Evolutionary conservation across 2,113 vertebrate species (phyloP).

Genomic region (Aix galericulata): DNA sequence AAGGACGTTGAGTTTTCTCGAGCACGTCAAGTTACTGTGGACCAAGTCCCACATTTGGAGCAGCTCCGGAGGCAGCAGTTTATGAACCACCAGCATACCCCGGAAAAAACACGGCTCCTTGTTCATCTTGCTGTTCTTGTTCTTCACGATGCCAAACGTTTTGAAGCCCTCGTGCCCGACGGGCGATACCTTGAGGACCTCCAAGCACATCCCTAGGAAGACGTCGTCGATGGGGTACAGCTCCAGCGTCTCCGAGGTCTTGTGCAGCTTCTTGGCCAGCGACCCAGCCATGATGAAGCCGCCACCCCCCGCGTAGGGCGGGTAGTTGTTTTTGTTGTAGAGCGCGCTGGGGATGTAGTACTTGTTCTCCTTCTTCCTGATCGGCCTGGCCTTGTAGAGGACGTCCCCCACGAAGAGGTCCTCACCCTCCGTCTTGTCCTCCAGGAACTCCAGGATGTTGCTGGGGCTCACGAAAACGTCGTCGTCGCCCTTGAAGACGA

Average conservation of each 20-base stretch:
- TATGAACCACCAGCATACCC: constrained; percentile 95
- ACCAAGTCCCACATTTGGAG: constrained; percentile 92
- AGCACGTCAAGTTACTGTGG: constrained; percentile 88
- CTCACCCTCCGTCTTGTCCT: constrained; percentile 71
- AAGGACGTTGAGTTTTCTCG: constrained; percentile 84
- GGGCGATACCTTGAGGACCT: constrained; percentile 86
- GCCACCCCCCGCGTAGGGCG: constrained; percentile 92
- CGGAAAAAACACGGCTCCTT: constrained; percentile 93
- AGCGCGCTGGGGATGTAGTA: constrained; percentile 90
- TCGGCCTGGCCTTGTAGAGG: constrained; percentile 87
- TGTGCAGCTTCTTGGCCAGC: constrained; percentile 83
- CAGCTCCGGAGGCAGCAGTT: constrained; percentile 89
- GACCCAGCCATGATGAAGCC: constrained; percentile 91
- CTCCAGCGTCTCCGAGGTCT: constrained; percentile 83
- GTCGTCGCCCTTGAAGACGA: constrained; percentile 93
- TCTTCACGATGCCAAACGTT: constrained; percentile 92
- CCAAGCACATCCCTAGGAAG: constrained; percentile 96
- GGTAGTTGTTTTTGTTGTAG: constrained; percentile 88
- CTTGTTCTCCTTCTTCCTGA: constrained; percentile 92
- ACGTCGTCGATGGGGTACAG: constrained; percentile 95
- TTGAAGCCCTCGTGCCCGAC: constrained; percentile 90
- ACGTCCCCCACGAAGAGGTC: constrained; percentile 91
- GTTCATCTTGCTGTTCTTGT: constrained; percentile 93
- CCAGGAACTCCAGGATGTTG: constrained; percentile 91
- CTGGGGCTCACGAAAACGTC: constrained; percentile 90